Base-by-base conservation (phyloP, 2,888 invertebrate genomes). In the Coremacera marginata region DNA sequence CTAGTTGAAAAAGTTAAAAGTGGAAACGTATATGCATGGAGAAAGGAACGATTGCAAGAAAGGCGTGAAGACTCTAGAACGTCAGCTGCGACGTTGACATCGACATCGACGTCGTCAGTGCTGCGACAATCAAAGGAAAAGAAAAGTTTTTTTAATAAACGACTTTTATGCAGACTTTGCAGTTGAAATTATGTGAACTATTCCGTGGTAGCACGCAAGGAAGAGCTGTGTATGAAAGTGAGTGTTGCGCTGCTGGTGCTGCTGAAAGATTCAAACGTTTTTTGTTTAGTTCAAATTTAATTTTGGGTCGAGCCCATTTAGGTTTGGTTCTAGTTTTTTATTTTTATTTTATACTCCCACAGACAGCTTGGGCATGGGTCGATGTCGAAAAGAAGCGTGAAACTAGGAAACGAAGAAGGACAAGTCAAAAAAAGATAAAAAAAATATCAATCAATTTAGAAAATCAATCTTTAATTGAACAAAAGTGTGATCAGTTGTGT, bases 51-150 rank as follows among this genome's bases (percentile, higher is more conserved):
- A 44, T 9, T 71, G n/a, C 19, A 70, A 44, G 16, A 62, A 25
- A 63, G 31, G 49, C 16, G 31, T 27, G 62, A 73, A 73, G 9
- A 63, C 51, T 16, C 14, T 62, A 14, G 14, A 31, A 51, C 51
- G 51, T 73, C 51, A 62, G 51, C 31, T 62, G 73, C 49, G 51
- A 72, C 57, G 72, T 49, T 57, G 72, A 62, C 71, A 57, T 55
- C 52, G 71, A 52, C 44, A 60, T 72, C 57, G 49, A 55, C n/a
- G 55, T 31, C 55, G 52, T 16, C 34, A 55, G 25, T 34, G 70
- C 2, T 22, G 51, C 25, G 49, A 22, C 27, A 68, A 68, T 27
- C 19, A 55, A 70, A 70, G 55, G n/a, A 31, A 63, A 34, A 70
- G 19, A 55, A 55, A 52, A 49, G 44, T 68, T 31, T 37, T 70